A percentile compares a stretch with the other conserved stretches of the same genome.
These are phyloP conservation scores for Aphelinus certus DNA, from an alignment of 1,140 invertebrate species.

Conservation along the genomic window DNA sequence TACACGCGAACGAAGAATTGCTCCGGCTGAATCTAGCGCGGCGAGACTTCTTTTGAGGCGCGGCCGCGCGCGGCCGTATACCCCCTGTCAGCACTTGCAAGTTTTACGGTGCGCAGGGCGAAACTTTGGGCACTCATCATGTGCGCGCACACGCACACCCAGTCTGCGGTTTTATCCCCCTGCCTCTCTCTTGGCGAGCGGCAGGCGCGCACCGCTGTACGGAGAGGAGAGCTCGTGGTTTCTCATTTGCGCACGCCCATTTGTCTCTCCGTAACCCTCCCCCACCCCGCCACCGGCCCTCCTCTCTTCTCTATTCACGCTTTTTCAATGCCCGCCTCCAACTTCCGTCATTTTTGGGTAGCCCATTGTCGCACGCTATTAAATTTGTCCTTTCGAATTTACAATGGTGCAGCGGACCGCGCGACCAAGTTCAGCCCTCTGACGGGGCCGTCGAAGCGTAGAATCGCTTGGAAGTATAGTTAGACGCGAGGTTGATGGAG, in stretches of 20 bases:
- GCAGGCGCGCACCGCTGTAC: slow-evolving; percentile 5
- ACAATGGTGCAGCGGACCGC: too few relatives aligned
- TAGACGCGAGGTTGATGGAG: too few relatives aligned
- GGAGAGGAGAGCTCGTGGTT: slow-evolving; percentile 31
- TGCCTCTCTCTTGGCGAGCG: not conserved
- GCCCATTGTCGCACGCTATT: too few relatives aligned
- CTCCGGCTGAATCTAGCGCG: not conserved
- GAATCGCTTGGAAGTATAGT: too few relatives aligned
- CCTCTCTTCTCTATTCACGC: too few relatives aligned
- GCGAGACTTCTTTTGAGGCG: too few relatives aligned
- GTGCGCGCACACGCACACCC: not conserved
- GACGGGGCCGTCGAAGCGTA: too few relatives aligned
- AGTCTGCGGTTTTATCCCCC: slow-evolving; percentile 4
- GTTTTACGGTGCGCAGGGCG: not conserved
- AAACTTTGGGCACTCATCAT: slow-evolving; percentile 14
- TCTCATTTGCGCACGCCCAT: slow-evolving; percentile 13
- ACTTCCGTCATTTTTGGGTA: too few relatives aligned
- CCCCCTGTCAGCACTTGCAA: not conserved
- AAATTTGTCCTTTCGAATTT: too few relatives aligned
- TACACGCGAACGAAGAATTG: not conserved
- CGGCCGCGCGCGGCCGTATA: too few relatives aligned
- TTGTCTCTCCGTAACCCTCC: not conserved
- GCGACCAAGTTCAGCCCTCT: too few relatives aligned
- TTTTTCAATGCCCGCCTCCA: too few relatives aligned
- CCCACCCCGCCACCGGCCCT: not conserved